Conservation (phyloP, 2,113 vertebrate genomes). For the Bubo bubo region DNA sequence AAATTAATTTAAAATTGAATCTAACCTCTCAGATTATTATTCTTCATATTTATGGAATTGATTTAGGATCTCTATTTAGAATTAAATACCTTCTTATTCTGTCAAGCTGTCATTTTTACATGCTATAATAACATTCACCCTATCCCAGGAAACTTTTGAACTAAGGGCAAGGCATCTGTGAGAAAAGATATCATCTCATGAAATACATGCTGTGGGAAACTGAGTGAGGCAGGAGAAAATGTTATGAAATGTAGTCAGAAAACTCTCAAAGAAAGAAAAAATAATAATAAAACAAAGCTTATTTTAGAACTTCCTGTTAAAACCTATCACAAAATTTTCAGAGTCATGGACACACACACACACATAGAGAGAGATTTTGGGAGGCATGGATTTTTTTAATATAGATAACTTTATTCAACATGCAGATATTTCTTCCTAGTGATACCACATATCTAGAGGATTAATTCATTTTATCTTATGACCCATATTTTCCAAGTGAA, state of each 20-base stretch:
- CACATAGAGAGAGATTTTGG: background rate
- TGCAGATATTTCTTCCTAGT: background rate
- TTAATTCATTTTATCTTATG: background rate
- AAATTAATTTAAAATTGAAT: slow-evolving; percentile 33
- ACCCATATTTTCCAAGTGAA: background rate
- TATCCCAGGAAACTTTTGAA: background rate
- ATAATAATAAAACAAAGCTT: background rate
- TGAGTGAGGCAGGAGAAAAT: background rate
- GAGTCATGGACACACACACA: background rate
- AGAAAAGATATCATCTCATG: background rate
- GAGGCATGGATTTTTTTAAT: background rate
- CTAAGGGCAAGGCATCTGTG: background rate
- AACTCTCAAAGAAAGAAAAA: background rate
- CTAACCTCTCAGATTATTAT: background rate
- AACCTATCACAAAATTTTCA: background rate
- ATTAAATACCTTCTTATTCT: slow-evolving; percentile 9
- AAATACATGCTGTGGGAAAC: background rate
- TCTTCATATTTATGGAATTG: background rate
- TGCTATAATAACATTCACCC: background rate
- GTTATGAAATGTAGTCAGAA: background rate
- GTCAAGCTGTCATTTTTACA: background rate
- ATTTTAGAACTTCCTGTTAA: background rate
- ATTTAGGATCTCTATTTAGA: slow-evolving; percentile 9
- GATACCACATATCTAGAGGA: background rate
- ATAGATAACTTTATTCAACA: background rate